Evolutionary conservation across 2,888 invertebrate species (phyloP).

Genomic region (Mycalesis mineus): DNA sequence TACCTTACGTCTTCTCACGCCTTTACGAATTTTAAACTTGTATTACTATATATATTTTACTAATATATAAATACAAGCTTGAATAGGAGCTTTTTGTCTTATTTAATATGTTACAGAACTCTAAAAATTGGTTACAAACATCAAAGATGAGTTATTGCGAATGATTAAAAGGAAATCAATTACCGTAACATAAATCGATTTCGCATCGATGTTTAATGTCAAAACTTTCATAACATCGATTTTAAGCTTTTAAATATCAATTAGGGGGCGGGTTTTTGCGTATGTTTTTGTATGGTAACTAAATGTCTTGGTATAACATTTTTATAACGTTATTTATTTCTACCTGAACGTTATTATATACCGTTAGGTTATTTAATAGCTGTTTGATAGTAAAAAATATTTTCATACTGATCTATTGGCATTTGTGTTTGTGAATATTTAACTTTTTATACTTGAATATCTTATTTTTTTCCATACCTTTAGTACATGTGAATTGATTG

Average conservation of each 20-base stretch:
- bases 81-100: not conserved
- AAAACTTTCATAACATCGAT: conserved; percentile 4
- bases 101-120: not conserved
- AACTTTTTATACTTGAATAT: too few relatives aligned
- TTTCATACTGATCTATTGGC: too few relatives aligned
- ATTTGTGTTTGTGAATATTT: too few relatives aligned
- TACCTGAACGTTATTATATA: not conserved
- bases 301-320: not conserved
- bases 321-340: not conserved
- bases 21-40: too few relatives aligned
- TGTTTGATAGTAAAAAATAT: not conserved
- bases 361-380: not conserved
- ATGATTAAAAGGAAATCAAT: conserved; percentile 7
- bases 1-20: too few relatives aligned
- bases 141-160: conserved; percentile 2
- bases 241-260: conserved; percentile 1
- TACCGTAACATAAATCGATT: conserved; percentile 10
- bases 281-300: not conserved
- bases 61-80: too few relatives aligned
- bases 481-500: too few relatives aligned
- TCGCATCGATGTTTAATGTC: conserved; percentile 4
- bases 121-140: not conserved
- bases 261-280: not conserved
- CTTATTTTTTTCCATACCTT: too few relatives aligned
- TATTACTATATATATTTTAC: too few relatives aligned